Conservation (phyloP, 2,888 invertebrate species). For the Cryptops parisi region DNA sequence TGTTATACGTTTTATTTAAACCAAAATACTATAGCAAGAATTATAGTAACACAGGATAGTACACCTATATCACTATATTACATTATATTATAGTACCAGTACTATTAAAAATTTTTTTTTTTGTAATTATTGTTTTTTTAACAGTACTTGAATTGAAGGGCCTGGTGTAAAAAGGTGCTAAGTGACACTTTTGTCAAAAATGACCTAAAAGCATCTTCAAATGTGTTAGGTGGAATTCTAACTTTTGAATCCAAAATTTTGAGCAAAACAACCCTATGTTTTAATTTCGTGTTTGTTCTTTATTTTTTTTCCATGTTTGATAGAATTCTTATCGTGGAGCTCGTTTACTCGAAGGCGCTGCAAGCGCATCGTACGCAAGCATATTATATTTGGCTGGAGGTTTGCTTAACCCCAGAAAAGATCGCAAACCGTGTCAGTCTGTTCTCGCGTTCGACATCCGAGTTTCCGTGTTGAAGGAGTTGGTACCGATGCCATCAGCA, state of each 20-base stretch:
- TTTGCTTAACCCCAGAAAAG: background rate
- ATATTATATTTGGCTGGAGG: slow-evolving; percentile 7
- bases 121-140: too few species aligned
- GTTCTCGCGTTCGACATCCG: background rate
- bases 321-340: background rate
- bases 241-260: background rate
- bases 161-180: too few species aligned
- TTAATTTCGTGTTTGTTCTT: background rate
- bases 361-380: background rate
- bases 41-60: too few species aligned
- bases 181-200: too few species aligned
- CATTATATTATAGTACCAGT: too few species aligned
- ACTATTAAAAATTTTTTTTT: too few species aligned
- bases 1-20: too few species aligned
- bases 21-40: too few species aligned
- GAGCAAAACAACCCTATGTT: too few species aligned
- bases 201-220: too few species aligned
- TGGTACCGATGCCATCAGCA: background rate
- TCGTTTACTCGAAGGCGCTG: background rate
- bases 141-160: too few species aligned
- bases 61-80: too few species aligned
- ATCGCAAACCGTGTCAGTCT: background rate
- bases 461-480: background rate
- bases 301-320: background rate
- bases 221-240: background rate